phyloP scores from a whole-genome alignment of 2,797 vertebrate species.

The Anguilla marmorata region DNA sequence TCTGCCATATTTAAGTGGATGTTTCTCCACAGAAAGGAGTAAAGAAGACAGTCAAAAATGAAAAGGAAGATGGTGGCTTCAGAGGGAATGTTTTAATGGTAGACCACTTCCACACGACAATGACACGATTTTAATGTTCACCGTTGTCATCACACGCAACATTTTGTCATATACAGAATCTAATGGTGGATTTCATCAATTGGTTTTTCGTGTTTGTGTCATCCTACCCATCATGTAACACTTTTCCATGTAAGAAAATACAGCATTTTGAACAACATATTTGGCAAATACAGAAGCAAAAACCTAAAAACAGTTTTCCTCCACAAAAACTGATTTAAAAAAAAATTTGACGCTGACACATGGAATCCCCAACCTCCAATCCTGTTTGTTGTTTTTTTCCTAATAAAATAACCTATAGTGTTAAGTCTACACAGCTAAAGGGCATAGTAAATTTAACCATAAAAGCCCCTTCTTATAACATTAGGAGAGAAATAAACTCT shows the following conservation, averaged over 20 bases:
- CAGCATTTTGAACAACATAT: conserved; percentile 72
- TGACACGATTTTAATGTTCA: conserved; percentile 70
- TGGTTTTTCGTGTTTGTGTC: conserved; percentile 43
- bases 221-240: conserved; percentile 69
- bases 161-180: conserved; percentile 58
- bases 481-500: conserved; percentile 30
- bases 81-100: conserved; percentile 84
- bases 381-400: conserved; percentile 41
- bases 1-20: background rate
- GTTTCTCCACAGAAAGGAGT: background rate
- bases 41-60: conserved; percentile 30
- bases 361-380: conserved; percentile 61
- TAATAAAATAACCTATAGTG: conserved; percentile 66
- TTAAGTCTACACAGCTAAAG: conserved; percentile 74
- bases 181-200: conserved; percentile 57
- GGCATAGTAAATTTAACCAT: conserved; percentile 50
- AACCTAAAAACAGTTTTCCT: conserved; percentile 65
- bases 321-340: conserved; percentile 60
- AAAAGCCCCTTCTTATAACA: conserved; percentile 35
- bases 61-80: conserved; percentile 50
- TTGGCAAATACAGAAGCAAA: conserved; percentile 80
- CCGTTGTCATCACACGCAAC: conserved; percentile 61
- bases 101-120: conserved; percentile 76
- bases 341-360: conserved; percentile 62
- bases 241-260: conserved; percentile 79